Evolutionary conservation across 2,113 vertebrate species (phyloP).

Genomic region (Aptenodytes forsteri): DNA sequence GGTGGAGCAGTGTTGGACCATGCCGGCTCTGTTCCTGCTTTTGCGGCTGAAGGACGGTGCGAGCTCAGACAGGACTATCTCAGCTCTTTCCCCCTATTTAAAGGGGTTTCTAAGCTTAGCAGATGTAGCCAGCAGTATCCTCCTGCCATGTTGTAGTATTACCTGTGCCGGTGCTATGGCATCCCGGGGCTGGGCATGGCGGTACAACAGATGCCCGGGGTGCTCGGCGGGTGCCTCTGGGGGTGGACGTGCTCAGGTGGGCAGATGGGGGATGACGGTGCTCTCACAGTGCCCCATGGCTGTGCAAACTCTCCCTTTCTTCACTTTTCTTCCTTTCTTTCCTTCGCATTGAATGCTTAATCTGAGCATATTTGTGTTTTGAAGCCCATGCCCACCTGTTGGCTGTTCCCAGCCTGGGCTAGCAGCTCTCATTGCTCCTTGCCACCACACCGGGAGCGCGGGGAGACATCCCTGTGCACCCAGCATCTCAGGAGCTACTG

Average conservation of each 20-base stretch:
- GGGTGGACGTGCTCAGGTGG: background rate
- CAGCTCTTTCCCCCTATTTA: background rate
- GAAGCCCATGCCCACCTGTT: background rate
- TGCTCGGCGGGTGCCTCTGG: fast-evolving
- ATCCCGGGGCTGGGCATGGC: background rate
- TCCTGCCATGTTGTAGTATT: background rate
- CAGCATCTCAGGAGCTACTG: background rate
- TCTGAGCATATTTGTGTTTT: background rate
- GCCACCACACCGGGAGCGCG: fast-evolving
- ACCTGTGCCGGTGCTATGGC: background rate
- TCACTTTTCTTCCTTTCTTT: background rate
- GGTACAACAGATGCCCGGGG: background rate
- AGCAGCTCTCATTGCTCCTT: background rate
- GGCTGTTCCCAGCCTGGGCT: background rate
- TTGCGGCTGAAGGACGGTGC: background rate
- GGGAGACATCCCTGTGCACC: background rate
- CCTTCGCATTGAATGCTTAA: background rate
- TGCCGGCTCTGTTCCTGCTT: background rate
- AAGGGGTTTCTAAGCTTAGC: background rate
- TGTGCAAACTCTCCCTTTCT: background rate
- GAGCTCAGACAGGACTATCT: background rate
- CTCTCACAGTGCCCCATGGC: background rate
- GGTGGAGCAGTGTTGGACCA: background rate
- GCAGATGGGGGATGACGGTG: background rate
- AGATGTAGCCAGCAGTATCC: background rate